A percentile compares a stretch with the other conserved stretches of the same genome.
Conservation (phyloP, 2,113 vertebrate species). For the Corydoras maculifer region DNA sequence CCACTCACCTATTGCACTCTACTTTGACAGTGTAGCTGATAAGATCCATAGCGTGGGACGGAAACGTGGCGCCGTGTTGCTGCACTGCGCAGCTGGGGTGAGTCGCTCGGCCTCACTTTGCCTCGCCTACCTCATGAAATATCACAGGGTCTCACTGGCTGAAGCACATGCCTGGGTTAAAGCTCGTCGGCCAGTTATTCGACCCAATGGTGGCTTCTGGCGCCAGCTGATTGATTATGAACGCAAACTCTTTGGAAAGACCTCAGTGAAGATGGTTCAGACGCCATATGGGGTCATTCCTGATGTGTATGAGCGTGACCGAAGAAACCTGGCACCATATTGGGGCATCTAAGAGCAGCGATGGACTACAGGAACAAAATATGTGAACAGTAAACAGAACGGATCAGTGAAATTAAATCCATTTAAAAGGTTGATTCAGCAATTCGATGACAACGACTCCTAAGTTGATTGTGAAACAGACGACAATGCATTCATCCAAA, state of each 20-base stretch:
- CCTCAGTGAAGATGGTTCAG: slow-evolving; percentile 93
- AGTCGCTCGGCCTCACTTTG: slow-evolving; percentile 93
- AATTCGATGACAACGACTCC: no score
- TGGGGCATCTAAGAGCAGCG: slow-evolving; percentile 76
- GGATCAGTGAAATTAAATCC: slow-evolving; percentile 2
- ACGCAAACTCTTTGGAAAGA: slow-evolving; percentile 90
- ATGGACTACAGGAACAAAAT: background rate
- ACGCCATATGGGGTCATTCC: slow-evolving; percentile 89
- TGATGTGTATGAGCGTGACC: slow-evolving; percentile 88
- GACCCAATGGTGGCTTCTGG: slow-evolving; percentile 96
- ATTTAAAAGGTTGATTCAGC: no score
- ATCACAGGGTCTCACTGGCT: slow-evolving; percentile 82
- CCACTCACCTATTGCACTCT: slow-evolving; percentile 88
- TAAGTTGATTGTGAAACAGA: no score
- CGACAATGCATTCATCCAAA: no score
- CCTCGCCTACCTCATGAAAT: slow-evolving; percentile 97
- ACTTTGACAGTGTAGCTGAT: slow-evolving; percentile 92
- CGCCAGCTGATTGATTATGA: slow-evolving; percentile 94
- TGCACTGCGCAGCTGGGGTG: slow-evolving; percentile 91
- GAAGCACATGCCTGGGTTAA: slow-evolving; percentile 97
- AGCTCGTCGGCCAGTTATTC: slow-evolving; percentile 83
- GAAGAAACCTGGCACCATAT: slow-evolving; percentile 85
- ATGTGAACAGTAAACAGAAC: slow-evolving; percentile 14
- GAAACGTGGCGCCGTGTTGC: slow-evolving; percentile 86
- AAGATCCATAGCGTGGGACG: slow-evolving; percentile 92